These are phyloP conservation scores for Mamestra brassicae DNA, from an alignment of 2,888 invertebrate species.

Conservation along the genomic window DNA sequence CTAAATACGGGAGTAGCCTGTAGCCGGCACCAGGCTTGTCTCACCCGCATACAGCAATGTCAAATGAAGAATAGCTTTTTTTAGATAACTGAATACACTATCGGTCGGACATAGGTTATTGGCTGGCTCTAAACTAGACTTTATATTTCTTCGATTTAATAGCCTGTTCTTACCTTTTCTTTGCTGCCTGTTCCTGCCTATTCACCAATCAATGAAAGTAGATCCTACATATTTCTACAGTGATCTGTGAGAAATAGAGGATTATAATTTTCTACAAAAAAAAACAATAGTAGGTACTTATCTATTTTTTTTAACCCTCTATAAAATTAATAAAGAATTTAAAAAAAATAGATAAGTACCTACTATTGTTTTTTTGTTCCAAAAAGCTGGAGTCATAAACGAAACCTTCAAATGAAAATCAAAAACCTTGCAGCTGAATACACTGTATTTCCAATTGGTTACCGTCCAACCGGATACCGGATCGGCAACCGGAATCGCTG, in stretches of 20 bases:
- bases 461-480: conserved; percentile 30
- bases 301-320: too few relatives aligned
- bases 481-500: conserved; percentile 34
- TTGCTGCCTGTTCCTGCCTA: not conserved
- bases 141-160: not conserved
- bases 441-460: conserved; percentile 29
- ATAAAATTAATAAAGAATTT: too few relatives aligned
- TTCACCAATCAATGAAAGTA: not conserved
- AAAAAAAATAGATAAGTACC: not conserved
- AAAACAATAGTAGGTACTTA: too few relatives aligned
- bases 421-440: conserved; percentile 6
- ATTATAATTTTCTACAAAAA: not conserved
- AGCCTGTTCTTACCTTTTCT: too few relatives aligned
- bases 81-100: not conserved
- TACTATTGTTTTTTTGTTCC: not conserved
- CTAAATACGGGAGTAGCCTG: conserved; percentile 64
- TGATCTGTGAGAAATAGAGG: too few relatives aligned
- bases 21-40: conserved; percentile 36
- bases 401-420: not conserved
- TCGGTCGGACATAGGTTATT: not conserved
- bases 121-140: not conserved
- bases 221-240: not conserved
- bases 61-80: conserved; percentile 20
- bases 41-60: not conserved
- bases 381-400: not conserved